These are phyloP conservation scores for Crambe crambe DNA, from an alignment of 37 sponge, comb jelly and placozoan genomes.

Conservation along the genomic window DNA sequence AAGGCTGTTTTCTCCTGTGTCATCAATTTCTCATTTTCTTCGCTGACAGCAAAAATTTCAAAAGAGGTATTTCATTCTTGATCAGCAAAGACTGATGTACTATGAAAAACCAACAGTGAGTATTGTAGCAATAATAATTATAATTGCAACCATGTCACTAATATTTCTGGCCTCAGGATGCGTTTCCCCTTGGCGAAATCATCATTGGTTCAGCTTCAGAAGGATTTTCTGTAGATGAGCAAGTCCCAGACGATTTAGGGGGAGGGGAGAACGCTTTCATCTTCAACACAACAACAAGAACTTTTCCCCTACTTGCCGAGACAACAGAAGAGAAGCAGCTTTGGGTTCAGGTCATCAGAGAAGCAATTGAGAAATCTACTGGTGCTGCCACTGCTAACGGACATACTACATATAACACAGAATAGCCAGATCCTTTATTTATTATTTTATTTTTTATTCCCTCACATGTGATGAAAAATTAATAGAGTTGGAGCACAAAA, in stretches of 20 bases:
- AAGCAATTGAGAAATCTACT: conserved; percentile 38
- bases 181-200: conserved; percentile 84
- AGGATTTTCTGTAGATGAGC: conserved; percentile 69
- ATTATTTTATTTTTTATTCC: too few relatives aligned
- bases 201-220: conserved; percentile 59
- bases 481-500: background rate
- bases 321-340: conserved; percentile 62
- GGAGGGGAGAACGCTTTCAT: conserved; percentile 69
- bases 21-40: background rate
- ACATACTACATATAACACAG: conserved; percentile 10
- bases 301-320: conserved; percentile 66
- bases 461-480: background rate
- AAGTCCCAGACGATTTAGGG: conserved; percentile 53
- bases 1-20: background rate
- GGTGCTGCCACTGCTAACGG: background rate
- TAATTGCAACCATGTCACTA: too few relatives aligned
- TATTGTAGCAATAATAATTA: too few relatives aligned
- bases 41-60: conserved; percentile 66
- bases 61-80: conserved; percentile 70
- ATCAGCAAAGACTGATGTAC: conserved; percentile 71
- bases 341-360: conserved; percentile 56
- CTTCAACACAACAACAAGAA: conserved; percentile 66
- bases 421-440: background rate
- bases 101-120: conserved; percentile 74
- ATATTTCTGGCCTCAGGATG: conserved; percentile 33